These are phyloP conservation scores for Heteropelma amictum DNA, from an alignment of 2,888 invertebrate species.

Conservation along the genomic window DNA sequence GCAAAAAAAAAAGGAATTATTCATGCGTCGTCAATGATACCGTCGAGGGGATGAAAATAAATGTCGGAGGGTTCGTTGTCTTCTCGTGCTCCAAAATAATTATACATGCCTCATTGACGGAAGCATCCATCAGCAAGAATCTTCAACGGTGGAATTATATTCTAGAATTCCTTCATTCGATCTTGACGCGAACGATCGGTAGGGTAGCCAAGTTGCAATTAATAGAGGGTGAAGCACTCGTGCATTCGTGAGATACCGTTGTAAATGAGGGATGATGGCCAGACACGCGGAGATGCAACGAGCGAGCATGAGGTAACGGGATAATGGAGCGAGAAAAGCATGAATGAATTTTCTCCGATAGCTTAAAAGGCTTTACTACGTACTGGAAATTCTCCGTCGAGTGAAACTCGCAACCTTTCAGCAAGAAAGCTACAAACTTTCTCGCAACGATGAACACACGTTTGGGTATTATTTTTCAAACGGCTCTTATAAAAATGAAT, in stretches of 20 bases:
- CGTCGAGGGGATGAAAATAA: no score
- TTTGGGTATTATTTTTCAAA: neutral
- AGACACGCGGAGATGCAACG: neutral
- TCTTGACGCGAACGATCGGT: conserved; percentile 8
- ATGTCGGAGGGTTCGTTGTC: neutral
- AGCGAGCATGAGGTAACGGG: conserved; percentile 32
- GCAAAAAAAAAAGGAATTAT: no score
- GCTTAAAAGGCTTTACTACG: conserved; percentile 40
- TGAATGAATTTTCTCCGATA: conserved; percentile 64
- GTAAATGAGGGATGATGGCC: conserved; percentile 20
- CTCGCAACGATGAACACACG: neutral
- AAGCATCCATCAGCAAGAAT: conserved; percentile 8
- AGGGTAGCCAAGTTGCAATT: neutral
- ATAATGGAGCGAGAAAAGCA: conserved; percentile 58
- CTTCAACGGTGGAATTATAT: conserved; percentile 7
- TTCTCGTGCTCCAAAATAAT: neutral
- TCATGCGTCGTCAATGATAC: no score
- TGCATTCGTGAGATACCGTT: conserved; percentile 44
- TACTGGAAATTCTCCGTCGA: conserved; percentile 11
- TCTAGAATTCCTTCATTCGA: conserved; percentile 4
- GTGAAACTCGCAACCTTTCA: conserved; percentile 15
- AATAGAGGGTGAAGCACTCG: conserved; percentile 11
- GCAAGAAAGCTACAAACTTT: conserved; percentile 13
- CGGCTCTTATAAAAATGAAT: no score
- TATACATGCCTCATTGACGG: neutral